A percentile compares a stretch with the other conserved stretches of the same genome.
These are phyloP conservation scores for Drosophila histrio DNA, from an alignment of 2,888 invertebrate species.

Conservation along the genomic window DNA sequence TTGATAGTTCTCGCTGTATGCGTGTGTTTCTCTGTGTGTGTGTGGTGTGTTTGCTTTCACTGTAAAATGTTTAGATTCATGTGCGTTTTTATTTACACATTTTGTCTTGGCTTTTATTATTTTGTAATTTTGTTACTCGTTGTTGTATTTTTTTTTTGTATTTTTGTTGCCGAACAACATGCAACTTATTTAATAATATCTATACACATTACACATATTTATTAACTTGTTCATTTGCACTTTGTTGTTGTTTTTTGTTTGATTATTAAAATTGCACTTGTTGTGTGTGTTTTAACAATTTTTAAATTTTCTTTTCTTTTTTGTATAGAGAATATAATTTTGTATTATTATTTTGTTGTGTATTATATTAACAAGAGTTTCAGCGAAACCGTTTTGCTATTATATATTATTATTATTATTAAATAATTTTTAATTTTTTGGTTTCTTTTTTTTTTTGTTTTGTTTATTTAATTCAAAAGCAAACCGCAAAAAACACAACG, in stretches of 20 bases:
- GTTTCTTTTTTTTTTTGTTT: constrained; percentile 17
- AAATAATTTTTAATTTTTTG: constrained; percentile 17
- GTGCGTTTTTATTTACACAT: constrained; percentile 63
- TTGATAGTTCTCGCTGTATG: constrained; percentile 52
- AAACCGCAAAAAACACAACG: constrained; percentile 64
- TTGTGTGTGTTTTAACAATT: constrained; percentile 70
- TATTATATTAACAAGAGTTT: constrained; percentile 43
- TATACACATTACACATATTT: constrained; percentile 21
- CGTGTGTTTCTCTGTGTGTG: constrained; percentile 11
- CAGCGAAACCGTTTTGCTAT: constrained; percentile 45
- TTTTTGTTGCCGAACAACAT: no score
- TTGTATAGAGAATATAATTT: constrained; percentile 14
- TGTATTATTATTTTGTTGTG: constrained; percentile 23
- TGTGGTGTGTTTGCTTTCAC: constrained; percentile 54
- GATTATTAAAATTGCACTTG: constrained; percentile 69
- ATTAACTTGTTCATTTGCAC: constrained; percentile 58
- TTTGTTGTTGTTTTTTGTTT: constrained; percentile 42
- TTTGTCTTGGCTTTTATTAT: constrained; percentile 21
- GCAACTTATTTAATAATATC: no score
- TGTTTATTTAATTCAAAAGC: constrained; percentile 55
- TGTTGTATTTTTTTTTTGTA: constrained; percentile 8
- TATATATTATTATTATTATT: constrained; percentile 16
- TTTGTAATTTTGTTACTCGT: constrained; percentile 20
- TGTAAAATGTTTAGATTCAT: constrained; percentile 61
- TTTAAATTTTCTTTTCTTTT: constrained; percentile 11